phyloP scores from a whole-genome alignment of 1,140 invertebrate genomes.

The Portunus trituberculatus region DNA sequence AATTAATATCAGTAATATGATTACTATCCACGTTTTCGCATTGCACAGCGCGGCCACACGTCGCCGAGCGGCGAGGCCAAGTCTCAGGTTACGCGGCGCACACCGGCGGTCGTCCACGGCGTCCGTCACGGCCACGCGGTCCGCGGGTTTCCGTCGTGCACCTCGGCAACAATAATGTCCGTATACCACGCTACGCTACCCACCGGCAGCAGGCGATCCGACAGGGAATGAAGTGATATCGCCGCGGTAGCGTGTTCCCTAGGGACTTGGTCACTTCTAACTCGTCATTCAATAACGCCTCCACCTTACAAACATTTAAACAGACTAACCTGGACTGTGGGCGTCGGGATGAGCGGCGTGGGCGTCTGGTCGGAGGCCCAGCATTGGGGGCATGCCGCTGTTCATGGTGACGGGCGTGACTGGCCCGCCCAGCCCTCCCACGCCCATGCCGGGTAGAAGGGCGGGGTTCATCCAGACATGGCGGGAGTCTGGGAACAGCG shows the following conservation, averaged over 20 bases:
- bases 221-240: background rate
- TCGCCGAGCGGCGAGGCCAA: background rate
- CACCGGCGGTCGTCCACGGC: background rate
- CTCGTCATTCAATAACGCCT: background rate
- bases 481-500: constrained; percentile 76
- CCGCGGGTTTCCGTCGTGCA: background rate
- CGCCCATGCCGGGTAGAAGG: constrained; percentile 73
- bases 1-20: constrained; percentile 35
- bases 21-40: background rate
- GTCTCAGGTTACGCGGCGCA: background rate
- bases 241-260: background rate
- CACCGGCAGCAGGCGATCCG: background rate
- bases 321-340: constrained; percentile 76
- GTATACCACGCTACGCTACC: background rate
- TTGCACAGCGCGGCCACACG: background rate
- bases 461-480: constrained; percentile 78
- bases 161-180: background rate
- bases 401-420: constrained; percentile 71
- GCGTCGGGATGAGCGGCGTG: constrained; percentile 73
- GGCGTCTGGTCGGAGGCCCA: constrained; percentile 73
- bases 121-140: background rate
- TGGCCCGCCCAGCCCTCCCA: constrained; percentile 73
- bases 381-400: constrained; percentile 75
- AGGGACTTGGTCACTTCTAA: background rate
- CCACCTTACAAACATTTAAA: background rate